Evolutionary conservation across 1,140 invertebrate species (phyloP), one percentile per base, ranked within the genome.

Genomic region (Condylostylus longicornis): DNA sequence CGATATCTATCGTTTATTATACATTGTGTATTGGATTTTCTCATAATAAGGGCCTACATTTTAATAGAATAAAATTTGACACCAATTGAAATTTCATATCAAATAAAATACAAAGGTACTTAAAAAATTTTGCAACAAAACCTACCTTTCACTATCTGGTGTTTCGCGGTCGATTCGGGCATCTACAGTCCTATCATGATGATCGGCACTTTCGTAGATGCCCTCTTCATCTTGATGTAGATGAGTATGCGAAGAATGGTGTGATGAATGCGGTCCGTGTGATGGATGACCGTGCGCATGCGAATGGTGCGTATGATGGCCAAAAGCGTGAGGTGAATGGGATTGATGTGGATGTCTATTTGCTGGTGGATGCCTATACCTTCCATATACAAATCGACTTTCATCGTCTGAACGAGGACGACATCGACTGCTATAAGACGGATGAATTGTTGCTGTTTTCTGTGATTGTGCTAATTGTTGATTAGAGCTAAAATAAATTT

Each of bases 111-210:
- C n/a, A n/a, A n/a, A n/a, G n/a, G n/a, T n/a, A n/a, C n/a, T n/a
- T n/a, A n/a, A n/a, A n/a, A n/a, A n/a, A n/a, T n/a, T n/a, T n/a
- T n/a, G n/a, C n/a, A n/a, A n/a, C n/a, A 22, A 41, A 27, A 54
- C 63, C 65, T 76, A 85, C 82, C 82, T 85, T 72, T 82, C 82
- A 64, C 79, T 82, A 62, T 84, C 82, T 49, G 79, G 80, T 35
- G 78, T 80, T 62, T 82, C 80, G 40, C 78, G 65, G 63, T 59
- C 63, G 50, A 63, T 63, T 61, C 48, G 67, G 53, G 62, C 64
- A 37, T 61, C 57, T 25, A 53, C 67, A 45, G 59, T 65, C 56
- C 75, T 67, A 50, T 78, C 75, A 56, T 75, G 73, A 42, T 56
- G 58, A 64, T 84, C 81, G 45, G 81, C 81, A 49, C 76, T 81